These are phyloP conservation scores for Paramormyrops hopkinsi DNA, from an alignment of 2,797 vertebrate genomes.

Conservation along the genomic window DNA sequence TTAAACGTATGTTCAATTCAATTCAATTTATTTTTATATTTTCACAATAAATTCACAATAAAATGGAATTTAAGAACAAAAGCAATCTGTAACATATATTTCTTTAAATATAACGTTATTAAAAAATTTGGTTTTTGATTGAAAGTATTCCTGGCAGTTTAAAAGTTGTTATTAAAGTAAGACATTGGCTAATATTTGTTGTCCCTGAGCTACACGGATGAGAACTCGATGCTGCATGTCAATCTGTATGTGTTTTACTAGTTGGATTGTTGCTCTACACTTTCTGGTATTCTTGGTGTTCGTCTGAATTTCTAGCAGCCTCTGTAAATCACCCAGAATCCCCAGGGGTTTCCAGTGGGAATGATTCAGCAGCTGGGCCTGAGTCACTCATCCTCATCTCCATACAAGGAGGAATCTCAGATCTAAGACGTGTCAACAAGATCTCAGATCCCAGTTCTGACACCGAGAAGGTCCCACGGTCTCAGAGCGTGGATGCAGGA, in stretches of 20 bases:
- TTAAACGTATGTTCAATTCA: neutral
- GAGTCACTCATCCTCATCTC: neutral
- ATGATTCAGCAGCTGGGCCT: neutral
- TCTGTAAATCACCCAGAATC: neutral
- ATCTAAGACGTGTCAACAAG: neutral
- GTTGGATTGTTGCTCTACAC: neutral
- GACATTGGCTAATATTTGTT: neutral
- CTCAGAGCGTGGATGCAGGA: neutral
- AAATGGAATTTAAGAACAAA: neutral
- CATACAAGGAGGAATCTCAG: neutral
- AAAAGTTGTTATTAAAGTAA: neutral
- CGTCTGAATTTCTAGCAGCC: neutral
- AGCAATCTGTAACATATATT: neutral
- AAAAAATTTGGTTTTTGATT: neutral
- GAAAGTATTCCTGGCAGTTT: neutral
- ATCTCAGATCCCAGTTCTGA: neutral
- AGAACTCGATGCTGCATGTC: neutral
- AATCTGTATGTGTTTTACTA: neutral
- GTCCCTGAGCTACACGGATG: neutral
- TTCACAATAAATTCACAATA: neutral
- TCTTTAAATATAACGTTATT: neutral
- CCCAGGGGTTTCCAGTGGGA: neutral
- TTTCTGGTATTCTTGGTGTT: neutral
- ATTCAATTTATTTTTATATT: neutral
- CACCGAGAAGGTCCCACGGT: neutral